Conservation (phyloP, 1,140 invertebrate species). For the Calliphora vicina region DNA sequence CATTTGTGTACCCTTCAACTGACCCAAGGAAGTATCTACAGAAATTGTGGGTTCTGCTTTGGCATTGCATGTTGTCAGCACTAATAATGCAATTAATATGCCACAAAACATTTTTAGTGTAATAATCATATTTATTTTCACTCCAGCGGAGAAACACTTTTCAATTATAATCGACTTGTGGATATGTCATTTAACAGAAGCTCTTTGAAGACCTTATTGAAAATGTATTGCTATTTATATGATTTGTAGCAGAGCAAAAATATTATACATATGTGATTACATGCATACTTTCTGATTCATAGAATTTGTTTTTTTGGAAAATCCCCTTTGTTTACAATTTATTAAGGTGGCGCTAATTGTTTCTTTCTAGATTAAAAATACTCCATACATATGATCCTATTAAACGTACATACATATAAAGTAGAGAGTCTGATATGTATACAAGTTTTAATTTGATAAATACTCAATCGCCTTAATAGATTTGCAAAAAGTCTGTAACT, state of each 20-base stretch:
- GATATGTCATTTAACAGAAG: neutral
- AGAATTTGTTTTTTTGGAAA: too few relatives aligned
- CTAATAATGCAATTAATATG: neutral
- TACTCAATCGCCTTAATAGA: too few relatives aligned
- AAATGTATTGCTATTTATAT: neutral
- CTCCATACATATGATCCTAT: too few relatives aligned
- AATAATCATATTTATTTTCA: neutral
- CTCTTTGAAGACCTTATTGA: neutral
- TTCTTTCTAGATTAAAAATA: too few relatives aligned
- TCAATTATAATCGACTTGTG: neutral
- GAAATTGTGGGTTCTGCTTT: constrained; percentile 42
- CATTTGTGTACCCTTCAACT: constrained; percentile 47
- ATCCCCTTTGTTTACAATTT: too few relatives aligned
- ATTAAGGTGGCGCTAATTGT: too few relatives aligned
- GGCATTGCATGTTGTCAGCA: neutral
- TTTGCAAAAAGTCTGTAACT: too few relatives aligned
- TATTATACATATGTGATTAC: neutral
- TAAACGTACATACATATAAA: too few relatives aligned
- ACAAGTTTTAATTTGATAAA: too few relatives aligned
- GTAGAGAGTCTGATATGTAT: too few relatives aligned
- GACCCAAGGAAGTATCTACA: constrained; percentile 49
- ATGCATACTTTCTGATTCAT: too few relatives aligned
- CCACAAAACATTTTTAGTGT: neutral
- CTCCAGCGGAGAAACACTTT: neutral
- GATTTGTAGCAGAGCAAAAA: neutral